Evolutionary conservation across 1,140 invertebrate species (phyloP), one percentile per base, ranked within the genome.

Genomic region (Archegozetes longisetosus): DNA sequence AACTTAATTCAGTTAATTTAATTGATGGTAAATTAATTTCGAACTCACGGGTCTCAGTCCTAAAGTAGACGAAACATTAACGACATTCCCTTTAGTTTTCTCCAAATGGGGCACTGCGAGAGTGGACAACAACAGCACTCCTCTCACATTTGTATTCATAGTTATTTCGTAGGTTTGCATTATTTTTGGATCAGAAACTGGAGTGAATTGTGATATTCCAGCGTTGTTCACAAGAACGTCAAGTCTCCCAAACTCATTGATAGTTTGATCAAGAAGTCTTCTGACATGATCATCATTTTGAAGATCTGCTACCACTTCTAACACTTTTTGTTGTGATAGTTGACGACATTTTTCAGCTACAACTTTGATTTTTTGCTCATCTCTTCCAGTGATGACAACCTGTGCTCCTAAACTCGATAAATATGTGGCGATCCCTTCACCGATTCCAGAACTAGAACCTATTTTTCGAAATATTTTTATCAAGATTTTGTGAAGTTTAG

Each of bases 381-480:
- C 87, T 27, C 86, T 76, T 28, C 86, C 88, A 14, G 82, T 82
- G 14, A 92, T 63, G 0, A 75, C 76, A 20, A 88, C 68, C 26
- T 66, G 73, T 1, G 84, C 86, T 48, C 84, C 83, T 20, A 83
- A 70, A 64, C 80, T 77, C 1, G 85, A 78, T 64, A 91, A 80
- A 55, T 83, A 76, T 48, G 83, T 62, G 1, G 86, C 86, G 22
- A 84, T 84, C 17, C 80, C 83, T 48, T 81, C 80, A 57, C 86
- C 87, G 64, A 91, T 90, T 1, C 87, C 87, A 24, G 85, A 87
- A 71, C 84, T 86, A 0, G 86, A 86, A 4, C 51, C 28, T 51
- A n/a, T n/a, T n/a, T n/a, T n/a, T n/a, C n/a, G n/a, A n/a, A n/a
- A n/a, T n/a, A n/a, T n/a, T n/a, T n/a, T n/a, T n/a, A n/a, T n/a